Evolutionary conservation across 64 coral and sea anemone species (phyloP).

Genomic region (Cladopsammia gracilis): DNA sequence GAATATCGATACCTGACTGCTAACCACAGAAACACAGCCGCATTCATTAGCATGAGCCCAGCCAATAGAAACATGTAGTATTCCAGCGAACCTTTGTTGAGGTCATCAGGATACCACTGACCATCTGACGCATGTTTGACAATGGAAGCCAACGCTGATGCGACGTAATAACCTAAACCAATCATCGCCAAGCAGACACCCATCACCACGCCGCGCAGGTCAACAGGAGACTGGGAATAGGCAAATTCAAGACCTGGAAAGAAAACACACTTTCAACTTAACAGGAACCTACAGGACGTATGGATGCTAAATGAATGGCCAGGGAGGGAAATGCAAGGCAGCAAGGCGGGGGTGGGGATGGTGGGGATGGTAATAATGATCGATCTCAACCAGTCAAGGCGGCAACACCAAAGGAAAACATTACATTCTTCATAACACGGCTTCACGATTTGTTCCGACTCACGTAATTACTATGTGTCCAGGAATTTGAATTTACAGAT

Average conservation of each 20-base stretch:
- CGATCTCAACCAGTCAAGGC: too few species aligned
- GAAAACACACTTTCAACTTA: neutral
- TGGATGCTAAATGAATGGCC: too few species aligned
- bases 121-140: constrained; percentile 39
- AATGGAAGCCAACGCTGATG: constrained; percentile 60
- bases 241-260: constrained; percentile 86
- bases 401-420: too few species aligned
- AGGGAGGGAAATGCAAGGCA: neutral
- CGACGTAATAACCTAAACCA: constrained; percentile 75
- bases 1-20: constrained; percentile 70
- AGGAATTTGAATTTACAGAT: too few species aligned
- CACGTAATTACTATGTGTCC: too few species aligned
- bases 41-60: constrained; percentile 68
- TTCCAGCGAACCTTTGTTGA: constrained; percentile 75
- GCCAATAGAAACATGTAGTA: constrained; percentile 79
- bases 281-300: too few species aligned
- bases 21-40: constrained; percentile 65
- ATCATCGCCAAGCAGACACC: constrained; percentile 57
- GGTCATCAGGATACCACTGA: constrained; percentile 81
- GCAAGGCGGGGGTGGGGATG: too few species aligned
- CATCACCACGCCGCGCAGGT: constrained; percentile 77
- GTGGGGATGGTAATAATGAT: too few species aligned
- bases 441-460: too few species aligned
- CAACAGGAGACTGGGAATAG: constrained; percentile 73
- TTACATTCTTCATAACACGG: too few species aligned